Conservation (phyloP, 2,797 vertebrate species). For the Acanthornis magna region DNA sequence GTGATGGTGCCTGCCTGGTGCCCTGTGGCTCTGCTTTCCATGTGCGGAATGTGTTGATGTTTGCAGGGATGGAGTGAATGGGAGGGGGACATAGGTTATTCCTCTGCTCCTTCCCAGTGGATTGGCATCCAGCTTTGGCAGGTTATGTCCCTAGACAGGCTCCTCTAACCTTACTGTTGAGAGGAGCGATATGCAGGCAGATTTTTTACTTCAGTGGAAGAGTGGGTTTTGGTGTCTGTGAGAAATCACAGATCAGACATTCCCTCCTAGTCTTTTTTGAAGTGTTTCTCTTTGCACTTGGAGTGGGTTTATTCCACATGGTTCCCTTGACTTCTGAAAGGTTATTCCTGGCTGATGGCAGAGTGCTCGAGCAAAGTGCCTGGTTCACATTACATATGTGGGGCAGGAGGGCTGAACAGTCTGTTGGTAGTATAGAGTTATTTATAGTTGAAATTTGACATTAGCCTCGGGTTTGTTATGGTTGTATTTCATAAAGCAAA, state of each 20-base stretch:
- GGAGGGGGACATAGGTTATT: fast-evolving
- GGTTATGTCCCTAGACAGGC: background rate
- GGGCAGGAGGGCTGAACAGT: background rate
- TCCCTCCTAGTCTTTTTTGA: background rate
- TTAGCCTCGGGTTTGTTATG: background rate
- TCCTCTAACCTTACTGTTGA: background rate
- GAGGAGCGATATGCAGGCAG: background rate
- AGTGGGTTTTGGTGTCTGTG: background rate
- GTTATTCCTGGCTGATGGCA: background rate
- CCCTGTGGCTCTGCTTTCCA: background rate
- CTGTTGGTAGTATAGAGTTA: background rate
- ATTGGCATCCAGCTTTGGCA: background rate
- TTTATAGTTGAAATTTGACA: background rate
- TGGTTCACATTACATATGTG: background rate
- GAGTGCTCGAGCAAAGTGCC: background rate
- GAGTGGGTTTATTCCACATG: background rate
- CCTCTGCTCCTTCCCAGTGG: background rate
- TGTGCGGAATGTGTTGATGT: too few species aligned
- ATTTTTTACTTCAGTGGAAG: background rate
- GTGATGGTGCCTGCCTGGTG: background rate
- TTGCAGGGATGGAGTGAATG: background rate
- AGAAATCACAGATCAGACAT: background rate
- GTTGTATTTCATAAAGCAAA: background rate
- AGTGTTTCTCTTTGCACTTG: background rate
- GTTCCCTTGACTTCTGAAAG: background rate